phyloP scores from a whole-genome alignment of 2,797 vertebrate genomes.

The Menidia menidia region DNA sequence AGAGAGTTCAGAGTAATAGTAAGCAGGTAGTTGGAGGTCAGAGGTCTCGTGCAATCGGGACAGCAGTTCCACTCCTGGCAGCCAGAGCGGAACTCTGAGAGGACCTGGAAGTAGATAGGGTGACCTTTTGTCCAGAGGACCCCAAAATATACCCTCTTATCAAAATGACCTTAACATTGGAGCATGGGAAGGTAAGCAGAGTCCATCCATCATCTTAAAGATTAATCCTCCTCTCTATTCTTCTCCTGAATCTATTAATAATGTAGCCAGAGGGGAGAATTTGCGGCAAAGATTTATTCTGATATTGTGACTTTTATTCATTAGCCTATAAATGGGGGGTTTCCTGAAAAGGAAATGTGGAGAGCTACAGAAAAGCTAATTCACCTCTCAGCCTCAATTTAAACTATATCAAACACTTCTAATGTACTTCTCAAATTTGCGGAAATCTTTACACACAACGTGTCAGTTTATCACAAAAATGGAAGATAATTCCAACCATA shows the following conservation, averaged over 20 bases:
- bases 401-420: slow-evolving; percentile 42
- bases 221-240: slow-evolving; percentile 83
- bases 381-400: slow-evolving; percentile 33
- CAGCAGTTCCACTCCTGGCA: slow-evolving; percentile 77
- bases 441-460: slow-evolving; percentile 29
- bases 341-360: slow-evolving; percentile 69
- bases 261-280: slow-evolving; percentile 74
- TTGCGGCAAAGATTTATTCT: slow-evolving; percentile 82
- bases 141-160: slow-evolving; percentile 84
- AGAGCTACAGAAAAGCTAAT: slow-evolving; percentile 55
- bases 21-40: slow-evolving; percentile 74
- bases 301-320: slow-evolving; percentile 84
- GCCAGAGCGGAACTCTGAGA: slow-evolving; percentile 70
- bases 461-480: slow-evolving; percentile 40
- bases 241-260: slow-evolving; percentile 84
- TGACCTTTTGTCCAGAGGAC: slow-evolving; percentile 79
- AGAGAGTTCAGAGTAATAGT: slow-evolving; percentile 62
- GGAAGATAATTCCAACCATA: slow-evolving; percentile 27
- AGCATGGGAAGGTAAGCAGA: slow-evolving; percentile 82
- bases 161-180: slow-evolving; percentile 82
- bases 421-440: slow-evolving; percentile 45
- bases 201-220: slow-evolving; percentile 84
- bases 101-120: slow-evolving; percentile 83
- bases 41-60: slow-evolving; percentile 75
- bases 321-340: slow-evolving; percentile 75